Base-by-base conservation (phyloP, 2,888 invertebrate genomes). In the Leptura quadrifasciata region DNA sequence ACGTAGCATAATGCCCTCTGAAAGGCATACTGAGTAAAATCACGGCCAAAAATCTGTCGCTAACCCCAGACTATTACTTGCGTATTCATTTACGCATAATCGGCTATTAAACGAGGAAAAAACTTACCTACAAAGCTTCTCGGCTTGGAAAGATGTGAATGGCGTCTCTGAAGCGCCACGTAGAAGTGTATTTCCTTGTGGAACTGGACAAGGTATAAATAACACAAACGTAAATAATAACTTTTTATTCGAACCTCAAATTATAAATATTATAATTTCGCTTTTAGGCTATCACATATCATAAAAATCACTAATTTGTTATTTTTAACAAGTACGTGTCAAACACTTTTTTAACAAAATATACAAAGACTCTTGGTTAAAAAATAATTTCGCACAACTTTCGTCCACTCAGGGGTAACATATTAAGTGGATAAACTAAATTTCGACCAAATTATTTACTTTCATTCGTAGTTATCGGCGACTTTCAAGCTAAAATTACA, bases 281-380 rank as follows among this genome's bases (percentile, higher is more conserved):
- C 17, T 27, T 54, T 47, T 27, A 78, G 65, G 75, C 65, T 73
- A 78, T 78, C 78, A 78, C 78, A 78, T 74, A 68, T 72, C 58
- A 21, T n/a, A 75, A 61, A 77, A 72, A 77, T 77, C 75, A 77
- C 77, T 70, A 61, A 60, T 39, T 47, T 47, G 18, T 63, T 64
- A 39, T 27, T 35, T 58, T 27, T 69, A 72, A 76, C 61, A 72
- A 63, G 55, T 57, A 67, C 20, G 24, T 74, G n/a, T 15, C 47
- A 65, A 39, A 17, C 27, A 65, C 24, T 39, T 39, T 65, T 65
- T 15, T 65, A 65, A 52, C 52, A 65, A 65, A 65, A 31, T 31
- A n/a, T 31, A 52, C 17, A 15, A 65, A 35, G 15, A 18, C 15
- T 64, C 15, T 31, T n/a, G 21, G 39, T 15, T 35, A 12, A 39